A percentile compares a stretch with the other conserved stretches of the same genome.
phyloP scores from a whole-genome alignment of 1,140 invertebrate species.

The Halesus radiatus region DNA sequence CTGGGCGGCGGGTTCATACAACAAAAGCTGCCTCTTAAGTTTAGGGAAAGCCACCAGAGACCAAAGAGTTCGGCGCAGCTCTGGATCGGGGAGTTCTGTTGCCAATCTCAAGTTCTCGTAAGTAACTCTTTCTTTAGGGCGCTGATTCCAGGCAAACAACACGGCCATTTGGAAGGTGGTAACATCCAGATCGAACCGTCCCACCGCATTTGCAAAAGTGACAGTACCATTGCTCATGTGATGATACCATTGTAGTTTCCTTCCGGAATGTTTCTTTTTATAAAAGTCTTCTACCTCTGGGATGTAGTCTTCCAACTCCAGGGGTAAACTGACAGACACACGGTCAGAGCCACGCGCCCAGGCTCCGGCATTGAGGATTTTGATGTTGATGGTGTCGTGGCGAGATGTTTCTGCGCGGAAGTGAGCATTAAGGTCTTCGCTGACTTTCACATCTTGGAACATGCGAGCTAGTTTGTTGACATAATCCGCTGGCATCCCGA shows the following conservation, averaged over 20 bases:
- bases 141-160: conserved; percentile 98
- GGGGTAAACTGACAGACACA: conserved; percentile 94
- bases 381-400: conserved; percentile 86
- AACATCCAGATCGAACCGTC: conserved; percentile 97
- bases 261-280: conserved; percentile 96
- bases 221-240: conserved; percentile 99
- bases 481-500: conserved; percentile 99
- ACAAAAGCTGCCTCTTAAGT: conserved; percentile 91
- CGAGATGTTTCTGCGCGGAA: conserved; percentile 82
- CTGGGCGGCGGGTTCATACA: conserved; percentile 83
- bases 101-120: conserved; percentile 96
- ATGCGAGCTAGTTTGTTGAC: conserved; percentile 97
- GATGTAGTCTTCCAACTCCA: conserved; percentile 98
- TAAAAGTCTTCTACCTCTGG: conserved; percentile 97
- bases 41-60: conserved; percentile 97
- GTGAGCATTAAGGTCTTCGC: conserved; percentile 97
- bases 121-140: conserved; percentile 90
- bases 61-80: conserved; percentile 96
- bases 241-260: conserved; percentile 99
- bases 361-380: conserved; percentile 98
- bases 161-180: conserved; percentile 99
- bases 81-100: conserved; percentile 96
- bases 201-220: conserved; percentile 93
- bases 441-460: conserved; percentile 99
- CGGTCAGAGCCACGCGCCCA: conserved; percentile 96